phyloP scores from a whole-genome alignment of 1,140 invertebrate species.

The Drosophila sturtevanti region DNA sequence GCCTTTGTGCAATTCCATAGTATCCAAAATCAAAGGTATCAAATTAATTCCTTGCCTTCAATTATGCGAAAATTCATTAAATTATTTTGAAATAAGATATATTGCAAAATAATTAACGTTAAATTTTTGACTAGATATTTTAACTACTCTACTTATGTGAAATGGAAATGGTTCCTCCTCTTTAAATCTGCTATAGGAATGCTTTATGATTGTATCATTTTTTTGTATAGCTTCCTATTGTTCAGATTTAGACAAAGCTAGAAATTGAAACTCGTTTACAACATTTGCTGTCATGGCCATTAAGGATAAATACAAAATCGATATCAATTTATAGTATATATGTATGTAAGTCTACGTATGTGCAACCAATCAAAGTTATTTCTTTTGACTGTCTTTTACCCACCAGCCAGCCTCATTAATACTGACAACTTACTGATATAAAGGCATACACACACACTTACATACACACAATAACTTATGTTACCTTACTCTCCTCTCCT shows the following conservation, averaged over 20 bases:
- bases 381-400: constrained; percentile 1
- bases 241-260: background rate
- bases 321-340: background rate
- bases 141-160: too few relatives aligned
- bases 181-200: too few relatives aligned
- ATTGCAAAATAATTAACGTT: background rate
- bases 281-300: background rate
- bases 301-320: background rate
- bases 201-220: too few relatives aligned
- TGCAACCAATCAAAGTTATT: constrained; percentile 4
- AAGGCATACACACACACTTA: background rate
- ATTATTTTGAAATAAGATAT: background rate
- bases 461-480: too few relatives aligned
- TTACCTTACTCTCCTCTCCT: background rate
- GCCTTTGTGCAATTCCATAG: background rate
- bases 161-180: too few relatives aligned
- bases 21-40: background rate
- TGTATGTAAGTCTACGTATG: background rate
- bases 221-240: background rate
- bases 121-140: too few relatives aligned
- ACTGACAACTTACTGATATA: constrained; percentile 3
- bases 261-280: background rate
- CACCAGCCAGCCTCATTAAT: constrained; percentile 2
- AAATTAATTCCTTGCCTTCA: background rate
- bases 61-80: background rate